Evolutionary conservation across 1,140 invertebrate species (phyloP).

Genomic region (Trialeurodes vaporariorum): DNA sequence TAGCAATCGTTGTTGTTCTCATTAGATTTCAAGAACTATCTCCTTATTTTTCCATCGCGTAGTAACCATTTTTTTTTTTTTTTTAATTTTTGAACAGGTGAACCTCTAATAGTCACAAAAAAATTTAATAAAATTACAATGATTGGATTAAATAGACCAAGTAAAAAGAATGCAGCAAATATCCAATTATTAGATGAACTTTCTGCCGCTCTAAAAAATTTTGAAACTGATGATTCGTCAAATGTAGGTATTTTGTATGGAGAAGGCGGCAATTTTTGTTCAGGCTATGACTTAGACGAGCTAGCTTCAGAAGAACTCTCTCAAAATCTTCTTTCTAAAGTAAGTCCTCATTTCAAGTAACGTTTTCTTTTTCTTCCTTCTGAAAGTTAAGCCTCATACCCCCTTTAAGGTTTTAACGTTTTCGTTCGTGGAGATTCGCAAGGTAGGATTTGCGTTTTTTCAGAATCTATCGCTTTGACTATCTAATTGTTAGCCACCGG

Average conservation of each 20-base stretch:
- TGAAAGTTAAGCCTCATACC: neutral
- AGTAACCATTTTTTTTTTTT: too few species aligned
- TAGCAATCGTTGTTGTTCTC: too few species aligned
- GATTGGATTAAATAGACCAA: constrained; percentile 76
- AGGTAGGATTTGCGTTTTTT: too few species aligned
- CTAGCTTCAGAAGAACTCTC: constrained; percentile 29
- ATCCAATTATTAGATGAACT: constrained; percentile 37
- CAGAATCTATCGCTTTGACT: too few species aligned
- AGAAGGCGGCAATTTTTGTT: constrained; percentile 78
- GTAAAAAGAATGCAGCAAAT: constrained; percentile 70
- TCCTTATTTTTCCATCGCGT: too few species aligned
- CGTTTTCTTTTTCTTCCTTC: neutral
- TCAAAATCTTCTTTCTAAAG: constrained; percentile 9
- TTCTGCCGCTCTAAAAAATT: constrained; percentile 37
- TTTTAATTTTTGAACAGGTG: too few species aligned
- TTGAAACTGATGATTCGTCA: constrained; percentile 42
- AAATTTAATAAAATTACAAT: constrained; percentile 31
- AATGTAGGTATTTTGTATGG: constrained; percentile 71
- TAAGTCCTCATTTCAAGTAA: too few species aligned
- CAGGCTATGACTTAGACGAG: constrained; percentile 51
- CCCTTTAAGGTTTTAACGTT: too few species aligned
- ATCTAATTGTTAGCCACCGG: too few species aligned
- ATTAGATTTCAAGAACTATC: too few species aligned
- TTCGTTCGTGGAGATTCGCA: neutral
- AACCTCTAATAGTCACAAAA: constrained; percentile 20